A percentile compares a stretch with the other conserved stretches of the same genome.
Evolutionary conservation across 2,888 invertebrate species (phyloP).

Genomic region (Clepsis dumicolana): DNA sequence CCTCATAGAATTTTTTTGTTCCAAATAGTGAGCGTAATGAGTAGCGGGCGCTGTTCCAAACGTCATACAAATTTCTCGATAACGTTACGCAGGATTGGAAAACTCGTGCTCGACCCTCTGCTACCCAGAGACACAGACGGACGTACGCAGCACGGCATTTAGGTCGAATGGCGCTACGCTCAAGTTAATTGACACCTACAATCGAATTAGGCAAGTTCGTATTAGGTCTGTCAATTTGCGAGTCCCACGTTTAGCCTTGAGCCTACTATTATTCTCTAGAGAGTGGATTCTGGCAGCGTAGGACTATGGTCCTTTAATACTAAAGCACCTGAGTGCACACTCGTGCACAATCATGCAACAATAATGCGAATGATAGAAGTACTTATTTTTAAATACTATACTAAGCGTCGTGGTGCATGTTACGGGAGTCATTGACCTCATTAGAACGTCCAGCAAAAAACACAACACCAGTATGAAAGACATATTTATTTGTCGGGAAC

Average conservation of each 20-base stretch:
- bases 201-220: conserved; percentile 32
- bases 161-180: conserved; percentile 7
- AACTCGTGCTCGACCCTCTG: no score
- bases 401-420: no score
- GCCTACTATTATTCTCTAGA: background rate
- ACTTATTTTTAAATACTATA: no score
- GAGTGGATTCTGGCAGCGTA: background rate
- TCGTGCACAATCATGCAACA: no score
- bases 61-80: no score
- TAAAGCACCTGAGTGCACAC: no score
- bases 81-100: no score
- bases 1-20: no score
- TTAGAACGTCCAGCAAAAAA: background rate
- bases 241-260: conserved; percentile 31
- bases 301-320: background rate
- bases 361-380: background rate
- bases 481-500: background rate
- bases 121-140: background rate
- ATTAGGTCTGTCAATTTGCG: conserved; percentile 35
- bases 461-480: background rate
- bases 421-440: background rate
- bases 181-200: conserved; percentile 39
- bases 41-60: no score
- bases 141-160: conserved; percentile 9
- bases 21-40: no score